Base-by-base conservation (phyloP, 23 tunicate genomes). In the Halocynthia roretzi region DNA sequence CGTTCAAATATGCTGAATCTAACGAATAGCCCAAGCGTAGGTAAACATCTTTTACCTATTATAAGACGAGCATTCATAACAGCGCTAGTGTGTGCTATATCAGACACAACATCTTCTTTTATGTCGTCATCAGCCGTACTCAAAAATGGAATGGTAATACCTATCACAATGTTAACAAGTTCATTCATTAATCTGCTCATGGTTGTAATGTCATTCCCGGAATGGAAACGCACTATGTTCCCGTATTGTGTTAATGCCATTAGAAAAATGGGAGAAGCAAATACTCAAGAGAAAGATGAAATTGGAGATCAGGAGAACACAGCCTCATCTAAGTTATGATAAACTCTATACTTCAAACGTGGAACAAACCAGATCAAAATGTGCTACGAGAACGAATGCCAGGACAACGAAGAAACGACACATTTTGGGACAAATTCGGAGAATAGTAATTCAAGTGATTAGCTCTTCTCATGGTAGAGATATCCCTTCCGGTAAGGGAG, bases 151-250 rank as follows among this genome's bases (percentile, higher is more conserved):
- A 65, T 65, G 9, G 31, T 48, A 0, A 20, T 65, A 48, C 19
- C 70, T 10, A 9, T 65, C 5, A 20, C 31, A 40, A 65, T 65
- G 70, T 5, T 20, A 65, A 9, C 31, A 15, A 65, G 70, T 65
- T 65, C 31, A 65, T 65, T 65, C 19, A 15, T 65, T 0, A 65
- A 65, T 15, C 31, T 65, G 19, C 22, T 65, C 0, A 65, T 65
- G 70, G 70, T 65, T 8, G 31, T 65, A 65, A 5, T 65, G 31
- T 65, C 70, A 5, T 65, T 65, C 31, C 70, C 70, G 14, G 70
- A 65, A 65, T 65, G 70, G 70, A 65, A 65, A 65, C 10, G 70
- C 22, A 15, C 70, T 20, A 65, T 65, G 15, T 65, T 65, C 31
- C 70, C 70, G 31, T 65, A 48, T 11, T 65, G 70, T 15, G 31